These are phyloP conservation scores for Sander lucioperca DNA, from an alignment of 2,113 vertebrate genomes.

Conservation along the genomic window DNA sequence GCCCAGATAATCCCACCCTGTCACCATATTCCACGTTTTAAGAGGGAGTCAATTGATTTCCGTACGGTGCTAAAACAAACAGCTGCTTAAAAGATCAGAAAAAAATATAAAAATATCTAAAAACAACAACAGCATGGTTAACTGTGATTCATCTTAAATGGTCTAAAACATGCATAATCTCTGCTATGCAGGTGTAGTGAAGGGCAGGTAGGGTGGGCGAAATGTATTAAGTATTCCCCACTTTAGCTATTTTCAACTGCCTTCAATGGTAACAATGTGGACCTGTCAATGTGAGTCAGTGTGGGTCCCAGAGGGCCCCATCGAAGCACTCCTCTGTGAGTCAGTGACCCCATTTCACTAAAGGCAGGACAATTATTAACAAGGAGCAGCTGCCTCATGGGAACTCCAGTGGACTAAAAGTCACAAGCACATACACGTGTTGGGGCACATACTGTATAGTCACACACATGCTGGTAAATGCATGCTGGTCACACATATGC, in stretches of 20 bases:
- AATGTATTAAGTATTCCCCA: slow-evolving; percentile 63
- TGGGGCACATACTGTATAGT: slow-evolving; percentile 12
- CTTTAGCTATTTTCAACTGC: slow-evolving; percentile 71
- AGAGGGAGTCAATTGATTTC: neutral
- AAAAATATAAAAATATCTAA: neutral
- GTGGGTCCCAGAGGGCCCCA: slow-evolving; percentile 66
- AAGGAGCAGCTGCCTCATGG: slow-evolving; percentile 64
- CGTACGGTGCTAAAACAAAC: neutral
- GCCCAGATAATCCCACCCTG: neutral
- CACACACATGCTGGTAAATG: neutral
- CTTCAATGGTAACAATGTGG: slow-evolving; percentile 53
- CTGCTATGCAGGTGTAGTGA: slow-evolving; percentile 32
- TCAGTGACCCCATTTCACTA: slow-evolving; percentile 80
- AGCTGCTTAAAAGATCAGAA: neutral
- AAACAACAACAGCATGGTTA: neutral
- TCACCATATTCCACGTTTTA: neutral
- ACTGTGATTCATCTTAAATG: slow-evolving; percentile 2
- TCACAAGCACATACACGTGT: slow-evolving; percentile 55
- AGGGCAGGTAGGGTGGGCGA: slow-evolving; percentile 29
- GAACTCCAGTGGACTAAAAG: slow-evolving; percentile 49
- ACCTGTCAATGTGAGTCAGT: slow-evolving; percentile 75
- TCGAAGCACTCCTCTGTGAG: slow-evolving; percentile 73
- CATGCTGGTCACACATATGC: neutral
- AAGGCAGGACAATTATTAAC: slow-evolving; percentile 76
- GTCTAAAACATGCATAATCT: slow-evolving; percentile 24